Evolutionary conservation across 2,888 invertebrate species (phyloP).

Genomic region (Plemyria rubiginata): DNA sequence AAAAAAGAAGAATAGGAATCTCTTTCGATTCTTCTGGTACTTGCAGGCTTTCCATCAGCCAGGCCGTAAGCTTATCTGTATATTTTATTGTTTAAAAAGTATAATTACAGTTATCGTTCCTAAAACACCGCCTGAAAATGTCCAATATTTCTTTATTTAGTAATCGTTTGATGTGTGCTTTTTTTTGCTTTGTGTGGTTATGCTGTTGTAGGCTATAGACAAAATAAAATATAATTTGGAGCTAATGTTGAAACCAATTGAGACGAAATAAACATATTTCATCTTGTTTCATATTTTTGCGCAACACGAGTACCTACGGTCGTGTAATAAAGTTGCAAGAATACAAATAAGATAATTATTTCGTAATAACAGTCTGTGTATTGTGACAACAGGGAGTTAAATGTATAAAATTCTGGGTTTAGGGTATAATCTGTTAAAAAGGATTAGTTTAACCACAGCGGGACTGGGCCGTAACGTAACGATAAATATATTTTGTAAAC

Average conservation of each 20-base stretch:
- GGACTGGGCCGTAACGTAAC: neutral
- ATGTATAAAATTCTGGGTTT: conserved; percentile 57
- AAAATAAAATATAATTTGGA: neutral
- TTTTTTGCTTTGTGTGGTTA: too few relatives aligned
- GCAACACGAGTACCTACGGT: neutral
- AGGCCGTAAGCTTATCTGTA: too few relatives aligned
- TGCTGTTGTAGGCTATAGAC: too few relatives aligned
- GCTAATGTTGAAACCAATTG: neutral
- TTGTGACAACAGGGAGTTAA: conserved; percentile 55
- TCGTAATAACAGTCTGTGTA: conserved; percentile 46
- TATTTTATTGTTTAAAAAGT: too few relatives aligned
- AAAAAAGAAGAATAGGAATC: too few relatives aligned
- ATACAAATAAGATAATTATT: conserved; percentile 45
- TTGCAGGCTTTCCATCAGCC: too few relatives aligned
- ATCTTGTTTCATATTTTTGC: conserved; percentile 5
- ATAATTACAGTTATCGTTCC: too few relatives aligned
- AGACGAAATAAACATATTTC: neutral
- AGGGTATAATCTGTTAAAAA: conserved; percentile 55
- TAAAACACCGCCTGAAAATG: too few relatives aligned
- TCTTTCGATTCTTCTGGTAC: too few relatives aligned
- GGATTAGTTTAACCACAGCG: conserved; percentile 1
- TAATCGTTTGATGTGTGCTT: too few relatives aligned
- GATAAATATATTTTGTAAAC: neutral
- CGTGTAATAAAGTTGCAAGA: conserved; percentile 35
- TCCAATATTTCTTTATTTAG: too few relatives aligned